Evolutionary conservation across 2,113 vertebrate species (phyloP), one percentile per base, ranked within the genome.

Genomic region (Apodemus speciosus): DNA sequence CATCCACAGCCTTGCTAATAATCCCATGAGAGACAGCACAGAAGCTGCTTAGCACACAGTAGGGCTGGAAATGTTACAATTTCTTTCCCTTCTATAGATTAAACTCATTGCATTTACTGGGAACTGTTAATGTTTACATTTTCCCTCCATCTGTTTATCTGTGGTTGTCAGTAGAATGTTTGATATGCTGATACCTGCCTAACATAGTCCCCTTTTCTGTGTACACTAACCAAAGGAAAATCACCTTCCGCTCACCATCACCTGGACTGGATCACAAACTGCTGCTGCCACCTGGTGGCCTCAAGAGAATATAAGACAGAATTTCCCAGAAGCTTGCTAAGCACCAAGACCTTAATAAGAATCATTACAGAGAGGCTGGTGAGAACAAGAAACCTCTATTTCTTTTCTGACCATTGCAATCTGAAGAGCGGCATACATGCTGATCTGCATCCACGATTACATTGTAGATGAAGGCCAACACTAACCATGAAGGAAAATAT

Each of bases 261-360:
- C 49, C 38, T 14, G 40, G 18, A 23, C 53, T 18, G 38, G n/a
- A 68, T 38, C 53, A 66, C 88, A 96, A 76, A 46, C 71, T 96
- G 40, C 94, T 96, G 84, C 97, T 97, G 95, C 95, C 97, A 96
- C 87, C 97, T 94, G 91, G 84, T 89, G 96, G 66, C 32, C 5
- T 9, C 2, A 21, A 32, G 35, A 53, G 85, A 20, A 89, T 43
- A 66, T 51, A 86, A 66, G 49, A 51, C 40, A 13, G 58, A 23
- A 4, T 62, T 77, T 77, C 15, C 1, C 0, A 49, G 35, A 23
- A 1, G 35, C 2, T 46, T 85, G 30, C 9, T 38, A 23, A 1
- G 15, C 1, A 4, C 75, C 11, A 1, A n/a, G 60, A 18, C 23
- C 16, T n/a, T 6, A n/a, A 11, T 0, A 64, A 66, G 49, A 58